These are phyloP conservation scores for Actinia tenebrosa DNA, from an alignment of 64 coral and sea anemone genomes.

Conservation along the genomic window DNA sequence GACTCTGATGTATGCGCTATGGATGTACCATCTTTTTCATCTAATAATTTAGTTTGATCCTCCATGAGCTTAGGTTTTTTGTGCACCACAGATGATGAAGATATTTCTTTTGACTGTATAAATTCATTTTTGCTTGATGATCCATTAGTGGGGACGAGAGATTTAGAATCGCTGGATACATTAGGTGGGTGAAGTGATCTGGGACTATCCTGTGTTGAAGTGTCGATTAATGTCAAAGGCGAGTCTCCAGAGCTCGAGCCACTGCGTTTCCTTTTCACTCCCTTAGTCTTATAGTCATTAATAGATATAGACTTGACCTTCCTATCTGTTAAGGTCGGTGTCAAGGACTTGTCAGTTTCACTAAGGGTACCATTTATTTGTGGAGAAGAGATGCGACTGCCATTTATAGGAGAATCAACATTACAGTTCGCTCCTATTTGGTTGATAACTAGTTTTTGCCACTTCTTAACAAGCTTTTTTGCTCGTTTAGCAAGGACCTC, in stretches of 20 bases:
- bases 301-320: slow-evolving; percentile 28
- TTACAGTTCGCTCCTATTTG: slow-evolving; percentile 83
- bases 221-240: slow-evolving; percentile 40
- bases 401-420: slow-evolving; percentile 89
- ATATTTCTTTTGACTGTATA: not conserved
- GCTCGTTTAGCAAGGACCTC: slow-evolving; percentile 83
- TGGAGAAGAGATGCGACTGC: slow-evolving; percentile 66
- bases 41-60: not conserved
- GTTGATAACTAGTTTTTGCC: slow-evolving; percentile 94
- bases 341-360: slow-evolving; percentile 57
- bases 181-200: not conserved
- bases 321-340: slow-evolving; percentile 53
- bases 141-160: not conserved
- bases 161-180: not conserved
- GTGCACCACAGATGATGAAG: not conserved
- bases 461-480: slow-evolving; percentile 96
- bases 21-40: slow-evolving; percentile 47
- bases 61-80: not conserved
- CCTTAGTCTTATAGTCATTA: slow-evolving; percentile 74
- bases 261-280: slow-evolving; percentile 80
- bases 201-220: not conserved
- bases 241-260: slow-evolving; percentile 66
- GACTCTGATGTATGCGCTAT: slow-evolving; percentile 33
- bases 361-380: slow-evolving; percentile 84
- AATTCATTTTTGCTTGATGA: not conserved